Percentiles rank a stretch among this genome's conserved stretches.
Evolutionary conservation across 2,113 vertebrate genomes (phyloP).

Genomic region (Axis porcinus): DNA sequence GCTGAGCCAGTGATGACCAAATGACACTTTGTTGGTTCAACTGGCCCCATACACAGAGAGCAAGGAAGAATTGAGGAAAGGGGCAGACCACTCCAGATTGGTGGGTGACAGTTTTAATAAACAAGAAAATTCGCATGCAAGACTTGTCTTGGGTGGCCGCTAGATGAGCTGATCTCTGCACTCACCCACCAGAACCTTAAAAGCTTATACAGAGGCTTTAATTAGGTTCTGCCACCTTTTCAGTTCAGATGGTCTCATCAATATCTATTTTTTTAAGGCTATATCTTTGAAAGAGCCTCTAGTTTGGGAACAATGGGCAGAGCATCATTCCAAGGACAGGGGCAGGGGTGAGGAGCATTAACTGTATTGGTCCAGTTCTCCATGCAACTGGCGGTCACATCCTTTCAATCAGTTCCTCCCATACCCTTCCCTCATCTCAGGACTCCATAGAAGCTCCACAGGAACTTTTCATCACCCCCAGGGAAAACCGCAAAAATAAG

Average conservation of each 20-base stretch:
- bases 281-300: not conserved
- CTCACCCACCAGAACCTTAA: not conserved
- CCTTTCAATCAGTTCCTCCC: not conserved
- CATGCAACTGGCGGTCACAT: not conserved
- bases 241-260: not conserved
- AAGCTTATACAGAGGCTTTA: not conserved
- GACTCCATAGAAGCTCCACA: rapidly evolving
- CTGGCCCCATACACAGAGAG: not conserved
- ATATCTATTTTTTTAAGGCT: not conserved
- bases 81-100: not conserved
- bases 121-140: not conserved
- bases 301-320: not conserved
- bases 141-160: rapidly evolving
- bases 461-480: not conserved
- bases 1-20: not conserved
- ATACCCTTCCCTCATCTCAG: not conserved
- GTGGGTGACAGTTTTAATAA: not conserved
- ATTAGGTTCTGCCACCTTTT: not conserved
- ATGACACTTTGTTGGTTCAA: not conserved
- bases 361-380: not conserved
- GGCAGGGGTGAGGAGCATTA: not conserved
- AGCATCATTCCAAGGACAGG: not conserved
- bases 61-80: not conserved
- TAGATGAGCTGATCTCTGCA: not conserved
- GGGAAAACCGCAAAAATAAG: not conserved